Percentiles rank a stretch among this genome's conserved stretches.
These are phyloP conservation scores for Ischnura elegans DNA, from an alignment of 2,888 invertebrate genomes.

Conservation along the genomic window DNA sequence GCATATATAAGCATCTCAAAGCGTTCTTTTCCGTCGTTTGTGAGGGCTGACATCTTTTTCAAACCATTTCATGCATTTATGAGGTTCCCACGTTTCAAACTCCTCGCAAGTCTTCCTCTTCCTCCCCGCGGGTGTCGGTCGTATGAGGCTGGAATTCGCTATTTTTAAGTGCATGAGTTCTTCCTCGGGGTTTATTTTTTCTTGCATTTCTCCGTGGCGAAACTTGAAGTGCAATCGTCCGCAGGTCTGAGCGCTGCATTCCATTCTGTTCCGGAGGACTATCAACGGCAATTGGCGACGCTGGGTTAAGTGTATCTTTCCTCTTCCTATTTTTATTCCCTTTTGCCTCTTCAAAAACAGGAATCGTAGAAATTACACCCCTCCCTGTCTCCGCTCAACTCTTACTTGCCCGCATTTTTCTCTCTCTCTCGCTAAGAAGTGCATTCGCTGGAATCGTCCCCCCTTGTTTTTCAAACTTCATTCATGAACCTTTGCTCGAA, in stretches of 20 bases:
- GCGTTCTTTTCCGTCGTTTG: no score
- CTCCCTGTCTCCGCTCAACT: background rate
- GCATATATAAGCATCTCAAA: no score
- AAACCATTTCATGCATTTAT: background rate
- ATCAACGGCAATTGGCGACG: background rate
- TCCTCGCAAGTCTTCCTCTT: no score
- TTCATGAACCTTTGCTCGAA: no score
- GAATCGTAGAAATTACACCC: conserved; percentile 1
- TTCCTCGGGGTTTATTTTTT: background rate
- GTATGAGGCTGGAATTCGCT: background rate
- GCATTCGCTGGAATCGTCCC: background rate
- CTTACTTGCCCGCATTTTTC: background rate
- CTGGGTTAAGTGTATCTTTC: background rate
- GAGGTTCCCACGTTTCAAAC: background rate
- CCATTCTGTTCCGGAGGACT: background rate
- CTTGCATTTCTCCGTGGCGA: background rate
- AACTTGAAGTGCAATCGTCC: background rate
- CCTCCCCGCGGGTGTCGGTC: background rate
- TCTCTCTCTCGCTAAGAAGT: background rate
- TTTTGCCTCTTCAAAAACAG: background rate
- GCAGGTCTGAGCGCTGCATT: background rate
- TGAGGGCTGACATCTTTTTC: no score
- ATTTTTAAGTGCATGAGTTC: background rate
- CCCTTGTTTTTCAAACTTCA: background rate
- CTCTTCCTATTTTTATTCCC: background rate